Evolutionary conservation across 2,797 vertebrate species (phyloP).

Genomic region (Sebastes cheni): DNA sequence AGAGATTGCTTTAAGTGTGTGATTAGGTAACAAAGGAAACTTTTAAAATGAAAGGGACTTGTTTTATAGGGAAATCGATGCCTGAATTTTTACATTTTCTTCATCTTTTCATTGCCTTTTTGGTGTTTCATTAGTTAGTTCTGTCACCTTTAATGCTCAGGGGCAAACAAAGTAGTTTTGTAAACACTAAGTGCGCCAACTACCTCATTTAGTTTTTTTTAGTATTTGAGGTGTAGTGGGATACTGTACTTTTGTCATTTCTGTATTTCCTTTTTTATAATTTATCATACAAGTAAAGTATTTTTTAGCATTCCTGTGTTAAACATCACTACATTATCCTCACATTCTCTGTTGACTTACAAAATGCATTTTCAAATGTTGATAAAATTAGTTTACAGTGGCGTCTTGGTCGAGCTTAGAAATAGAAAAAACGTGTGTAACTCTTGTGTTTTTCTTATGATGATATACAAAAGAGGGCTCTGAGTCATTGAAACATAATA

Average conservation of each 20-base stretch:
- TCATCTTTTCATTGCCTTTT: background rate
- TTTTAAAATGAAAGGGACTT: constrained; percentile 8
- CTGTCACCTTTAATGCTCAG: constrained; percentile 15
- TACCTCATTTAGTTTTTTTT: constrained; percentile 35
- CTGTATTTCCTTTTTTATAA: background rate
- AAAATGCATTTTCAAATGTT: background rate
- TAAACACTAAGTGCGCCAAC: constrained; percentile 22
- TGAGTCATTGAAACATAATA: background rate
- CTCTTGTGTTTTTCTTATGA: background rate
- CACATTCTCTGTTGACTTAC: background rate
- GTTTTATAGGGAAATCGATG: background rate
- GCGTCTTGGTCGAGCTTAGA: background rate
- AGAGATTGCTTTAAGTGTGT: background rate
- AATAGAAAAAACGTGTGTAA: background rate
- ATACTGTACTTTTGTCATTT: background rate
- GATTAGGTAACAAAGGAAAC: background rate
- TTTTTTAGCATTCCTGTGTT: constrained; percentile 9
- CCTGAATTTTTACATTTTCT: background rate
- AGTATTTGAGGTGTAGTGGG: background rate
- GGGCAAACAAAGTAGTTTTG: constrained; percentile 23
- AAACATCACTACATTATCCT: background rate
- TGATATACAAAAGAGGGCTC: constrained; percentile 1
- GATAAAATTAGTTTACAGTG: background rate
- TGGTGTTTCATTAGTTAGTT: constrained; percentile 4
- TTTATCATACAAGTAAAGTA: constrained; percentile 27